Evolutionary conservation across 2,113 vertebrate species (phyloP).

Genomic region (Mastomys natalensis): DNA sequence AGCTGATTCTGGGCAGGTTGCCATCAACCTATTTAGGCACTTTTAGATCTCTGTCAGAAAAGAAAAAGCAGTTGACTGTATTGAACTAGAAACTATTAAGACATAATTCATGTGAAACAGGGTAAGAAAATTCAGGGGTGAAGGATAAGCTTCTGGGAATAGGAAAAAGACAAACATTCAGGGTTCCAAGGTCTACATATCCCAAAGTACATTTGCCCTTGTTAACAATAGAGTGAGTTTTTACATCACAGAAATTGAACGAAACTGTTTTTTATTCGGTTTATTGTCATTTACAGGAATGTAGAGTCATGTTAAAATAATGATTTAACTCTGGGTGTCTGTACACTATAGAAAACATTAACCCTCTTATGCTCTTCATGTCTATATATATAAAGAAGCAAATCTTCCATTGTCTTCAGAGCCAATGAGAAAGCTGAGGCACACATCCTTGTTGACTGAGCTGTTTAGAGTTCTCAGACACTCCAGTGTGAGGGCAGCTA

Average conservation of each 20-base stretch:
- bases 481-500: not conserved
- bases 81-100: constrained; percentile 73
- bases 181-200: not conserved
- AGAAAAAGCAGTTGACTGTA: constrained; percentile 57
- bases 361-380: not conserved
- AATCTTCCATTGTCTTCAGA: not conserved
- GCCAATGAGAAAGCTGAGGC: not conserved
- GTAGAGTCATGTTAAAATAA: not conserved
- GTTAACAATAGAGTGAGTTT: not conserved
- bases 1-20: constrained; percentile 73
- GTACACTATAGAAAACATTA: not conserved
- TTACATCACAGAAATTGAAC: not conserved
- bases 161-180: constrained; percentile 19
- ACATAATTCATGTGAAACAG: constrained; percentile 52
- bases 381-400: no score
- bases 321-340: not conserved
- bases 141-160: not conserved
- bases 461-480: not conserved
- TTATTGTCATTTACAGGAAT: not conserved
- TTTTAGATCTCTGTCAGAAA: constrained; percentile 75
- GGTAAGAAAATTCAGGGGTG: not conserved
- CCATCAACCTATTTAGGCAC: constrained; percentile 74
- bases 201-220: not conserved
- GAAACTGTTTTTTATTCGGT: not conserved
- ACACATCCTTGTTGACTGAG: not conserved